Base-by-base conservation (phyloP, 2,797 vertebrate genomes). In the Epinephelus awoara region DNA sequence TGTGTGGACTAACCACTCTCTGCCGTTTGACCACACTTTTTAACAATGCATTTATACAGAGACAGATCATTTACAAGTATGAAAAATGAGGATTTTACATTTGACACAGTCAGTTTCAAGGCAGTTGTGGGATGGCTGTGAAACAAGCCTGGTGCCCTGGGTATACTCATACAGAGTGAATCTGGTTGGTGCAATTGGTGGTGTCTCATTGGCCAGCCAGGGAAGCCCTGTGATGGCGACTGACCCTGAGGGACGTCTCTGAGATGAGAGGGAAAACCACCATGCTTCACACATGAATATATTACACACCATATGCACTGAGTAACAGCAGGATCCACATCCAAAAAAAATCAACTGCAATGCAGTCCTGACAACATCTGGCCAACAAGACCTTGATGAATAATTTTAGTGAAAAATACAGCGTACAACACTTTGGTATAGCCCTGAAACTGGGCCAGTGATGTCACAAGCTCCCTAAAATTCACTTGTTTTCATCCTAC, bases 401-500 rank as follows among this genome's bases (percentile, higher is more conserved):
- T 72, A 34, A 46, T 71, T 62, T 73, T 3, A 17, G 65, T 25
- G 49, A 80, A 67, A 42, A 72, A 44, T 13, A 29, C 49, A 74
- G 23, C 10, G 6, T 27, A 3, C 19, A 34, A 46, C 17, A 58
- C 6, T 64, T 17, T 42, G 57, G 18, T 13, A 1, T 2, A 50
- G 58, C 46, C 34, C 54, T 79, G 77, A 83, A 86, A 84, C 42
- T 72, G 79, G 72, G 63, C 80, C 80, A 77, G 51, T 18, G 47
- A 81, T 69, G 77, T 79, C 78, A 82, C 58, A 18, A 51, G 71
- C 59, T 66, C 63, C 58, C 29, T 5, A 51, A 85, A 77, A 82
- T 34, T 15, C 15, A 40, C 40, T 72, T 49, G 63, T 83, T 79
- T 87, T 85, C 40, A 66, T 85, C 94, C 87, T 96, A 98, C 97